Base-by-base conservation (phyloP, 2,888 invertebrate genomes). In the Meghimatium bilineatum region DNA sequence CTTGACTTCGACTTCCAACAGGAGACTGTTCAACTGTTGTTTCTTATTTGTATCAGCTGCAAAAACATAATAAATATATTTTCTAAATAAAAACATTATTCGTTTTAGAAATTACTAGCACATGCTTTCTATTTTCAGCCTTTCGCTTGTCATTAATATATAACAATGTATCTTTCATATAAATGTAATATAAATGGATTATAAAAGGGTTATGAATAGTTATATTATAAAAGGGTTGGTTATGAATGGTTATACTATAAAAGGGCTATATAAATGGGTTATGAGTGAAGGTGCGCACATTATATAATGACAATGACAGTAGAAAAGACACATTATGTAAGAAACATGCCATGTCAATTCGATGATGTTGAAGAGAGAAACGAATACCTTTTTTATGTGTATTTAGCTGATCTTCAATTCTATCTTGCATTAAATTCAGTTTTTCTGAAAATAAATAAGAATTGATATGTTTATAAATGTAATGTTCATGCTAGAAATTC, bases 1-100 rank as follows among this genome's bases (percentile, higher is more conserved):
- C 26, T 69, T 60, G 38, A 84, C 32, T n/a, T 75, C 86, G 71
- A 60, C 8, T 6, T 82, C 82, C 26, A 1, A 8, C 52, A 29
- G 44, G 8, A 66, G 63, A 29, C 49, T 38, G 63, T 75, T 75
- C 44, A 82, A 66, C 32, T 23, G 63, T 23, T 66, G 74, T 60
- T 49, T 71, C 34, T 75, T 82, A 32, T 66, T 69, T n/a, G 52
- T 44, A 23, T n/a, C 34, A 10, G 67, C 82, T 82, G 34, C 3
- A 52, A 44, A 52, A 20, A 67, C 56, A 56, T 56, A 3, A 23
- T 8, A 56, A 56, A 23, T 23, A 56, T 23, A 56, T 56, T 56
- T 17, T 3, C 2, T 20, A 56, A 56, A 56, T 17, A 14, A 17
- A 12, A 56, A 23, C 3, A 56, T 23, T 3, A 56, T 12, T 8